phyloP scores from a whole-genome alignment of 2,797 vertebrate genomes.

The Notamacropus eugenii region DNA sequence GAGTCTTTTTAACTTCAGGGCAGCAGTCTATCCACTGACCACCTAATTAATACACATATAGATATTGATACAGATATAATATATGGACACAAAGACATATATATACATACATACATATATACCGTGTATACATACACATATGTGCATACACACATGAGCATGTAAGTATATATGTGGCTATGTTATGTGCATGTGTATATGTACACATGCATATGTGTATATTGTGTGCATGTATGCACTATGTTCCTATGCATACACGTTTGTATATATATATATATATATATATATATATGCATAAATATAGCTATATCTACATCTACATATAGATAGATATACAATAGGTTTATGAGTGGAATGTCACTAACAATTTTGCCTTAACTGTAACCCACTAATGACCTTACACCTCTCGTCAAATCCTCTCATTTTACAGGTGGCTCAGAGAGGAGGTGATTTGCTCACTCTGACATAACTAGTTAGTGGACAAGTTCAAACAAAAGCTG shows the following conservation, averaged over 20 bases:
- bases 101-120: background rate
- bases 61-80: too few relatives aligned
- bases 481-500: background rate
- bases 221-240: too few relatives aligned
- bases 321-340: too few relatives aligned
- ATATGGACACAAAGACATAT: too few relatives aligned
- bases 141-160: background rate
- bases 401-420: background rate
- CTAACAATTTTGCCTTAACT: background rate
- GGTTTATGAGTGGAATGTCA: background rate
- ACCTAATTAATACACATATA: background rate
- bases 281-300: too few relatives aligned
- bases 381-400: background rate
- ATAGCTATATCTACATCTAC: too few relatives aligned
- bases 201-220: too few relatives aligned
- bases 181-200: too few relatives aligned
- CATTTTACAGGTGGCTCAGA: background rate
- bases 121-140: background rate
- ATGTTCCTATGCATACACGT: too few relatives aligned
- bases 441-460: background rate
- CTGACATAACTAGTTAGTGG: background rate
- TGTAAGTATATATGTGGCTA: too few relatives aligned
- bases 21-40: background rate
- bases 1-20: background rate
- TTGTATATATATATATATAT: too few relatives aligned